Percentiles rank a stretch among this genome's conserved stretches.
These are phyloP conservation scores for Coregonus clupeaformis DNA, from an alignment of 2,113 vertebrate species.

Conservation along the genomic window DNA sequence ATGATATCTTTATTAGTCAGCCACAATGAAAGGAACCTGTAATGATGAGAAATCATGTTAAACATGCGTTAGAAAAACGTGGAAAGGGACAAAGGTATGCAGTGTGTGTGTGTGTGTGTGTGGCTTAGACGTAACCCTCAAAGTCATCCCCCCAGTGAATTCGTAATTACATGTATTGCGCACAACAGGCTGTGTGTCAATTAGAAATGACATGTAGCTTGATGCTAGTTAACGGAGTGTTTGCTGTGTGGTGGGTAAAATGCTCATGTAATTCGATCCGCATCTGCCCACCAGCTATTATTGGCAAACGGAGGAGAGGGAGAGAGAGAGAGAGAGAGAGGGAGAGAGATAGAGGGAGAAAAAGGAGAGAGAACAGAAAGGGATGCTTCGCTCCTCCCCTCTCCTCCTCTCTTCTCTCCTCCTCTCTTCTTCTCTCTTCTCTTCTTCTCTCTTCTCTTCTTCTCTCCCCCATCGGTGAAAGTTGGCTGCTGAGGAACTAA, in stretches of 20 bases:
- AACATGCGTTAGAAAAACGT: slow-evolving; percentile 36
- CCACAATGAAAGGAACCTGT: slow-evolving; percentile 40
- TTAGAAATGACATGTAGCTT: slow-evolving; percentile 57
- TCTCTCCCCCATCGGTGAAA: neutral
- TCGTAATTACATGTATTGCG: slow-evolving; percentile 56
- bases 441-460: neutral
- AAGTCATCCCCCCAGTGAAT: slow-evolving; percentile 42
- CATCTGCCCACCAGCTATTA: slow-evolving; percentile 53
- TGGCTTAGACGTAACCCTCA: slow-evolving; percentile 47
- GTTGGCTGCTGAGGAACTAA: slow-evolving; percentile 6
- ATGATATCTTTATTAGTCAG: slow-evolving; percentile 44
- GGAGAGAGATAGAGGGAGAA: neutral
- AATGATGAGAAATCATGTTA: slow-evolving; percentile 56
- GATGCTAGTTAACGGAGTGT: slow-evolving; percentile 56
- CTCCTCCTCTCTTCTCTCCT: neutral
- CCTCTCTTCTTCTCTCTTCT: neutral
- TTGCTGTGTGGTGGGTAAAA: slow-evolving; percentile 44
- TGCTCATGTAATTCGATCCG: slow-evolving; percentile 54
- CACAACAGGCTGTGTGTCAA: slow-evolving; percentile 53
- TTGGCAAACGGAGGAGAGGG: neutral
- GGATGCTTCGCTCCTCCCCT: neutral
- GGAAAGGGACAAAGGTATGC: slow-evolving; percentile 25
- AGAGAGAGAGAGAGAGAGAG: neutral
- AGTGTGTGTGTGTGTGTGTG: neutral
- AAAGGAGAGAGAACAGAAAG: neutral